These are phyloP conservation scores for Drosophila grimshawi DNA, from an alignment of 1,140 invertebrate species.

Conservation along the genomic window DNA sequence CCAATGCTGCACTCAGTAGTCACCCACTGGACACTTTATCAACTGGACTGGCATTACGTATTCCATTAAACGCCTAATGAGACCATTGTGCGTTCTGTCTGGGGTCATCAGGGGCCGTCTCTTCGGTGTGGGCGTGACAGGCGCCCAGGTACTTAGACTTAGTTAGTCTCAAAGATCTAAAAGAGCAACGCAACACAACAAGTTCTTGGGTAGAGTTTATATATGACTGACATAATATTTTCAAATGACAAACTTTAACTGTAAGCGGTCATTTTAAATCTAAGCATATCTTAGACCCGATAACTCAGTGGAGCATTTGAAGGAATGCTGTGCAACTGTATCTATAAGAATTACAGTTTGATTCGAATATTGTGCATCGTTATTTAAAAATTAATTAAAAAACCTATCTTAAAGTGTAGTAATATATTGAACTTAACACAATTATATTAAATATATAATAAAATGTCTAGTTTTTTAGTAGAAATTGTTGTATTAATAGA, in stretches of 20 bases:
- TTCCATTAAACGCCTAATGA: constrained; percentile 82
- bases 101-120: constrained; percentile 42
- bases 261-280: no score
- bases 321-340: no score
- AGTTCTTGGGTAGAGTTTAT: not conserved
- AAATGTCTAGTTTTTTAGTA: no score
- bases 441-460: no score
- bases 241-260: not conserved
- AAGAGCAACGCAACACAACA: constrained; percentile 30
- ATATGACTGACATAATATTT: not conserved
- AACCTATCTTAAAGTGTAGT: no score
- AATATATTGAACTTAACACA: no score
- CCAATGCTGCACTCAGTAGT: constrained; percentile 18
- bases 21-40: constrained; percentile 71
- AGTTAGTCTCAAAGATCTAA: constrained; percentile 36
- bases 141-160: constrained; percentile 56
- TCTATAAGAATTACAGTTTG: no score
- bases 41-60: constrained; percentile 68
- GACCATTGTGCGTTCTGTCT: constrained; percentile 59
- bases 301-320: no score
- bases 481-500: no score
- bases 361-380: no score
- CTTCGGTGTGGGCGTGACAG: constrained; percentile 26
- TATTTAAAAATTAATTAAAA: no score
- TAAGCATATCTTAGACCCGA: no score